These are phyloP conservation scores for Chionis minor DNA, from an alignment of 2,113 vertebrate species.

Conservation along the genomic window DNA sequence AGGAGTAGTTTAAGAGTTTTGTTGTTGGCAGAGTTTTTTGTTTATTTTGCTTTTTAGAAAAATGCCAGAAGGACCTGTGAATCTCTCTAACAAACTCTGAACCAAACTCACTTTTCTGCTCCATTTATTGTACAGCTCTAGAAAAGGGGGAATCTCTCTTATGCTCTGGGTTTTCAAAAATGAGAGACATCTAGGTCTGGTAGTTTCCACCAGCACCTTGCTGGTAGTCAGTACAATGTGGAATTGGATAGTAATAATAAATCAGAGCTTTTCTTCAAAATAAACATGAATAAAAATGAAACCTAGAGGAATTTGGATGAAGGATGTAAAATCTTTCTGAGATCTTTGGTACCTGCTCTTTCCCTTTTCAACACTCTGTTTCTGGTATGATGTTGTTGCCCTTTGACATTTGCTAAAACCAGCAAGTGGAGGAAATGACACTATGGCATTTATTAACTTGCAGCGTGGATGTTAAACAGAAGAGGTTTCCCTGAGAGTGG, in stretches of 20 bases:
- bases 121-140: neutral
- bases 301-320: neutral
- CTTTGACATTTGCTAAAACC: neutral
- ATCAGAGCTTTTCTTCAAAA: neutral
- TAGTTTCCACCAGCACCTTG: neutral
- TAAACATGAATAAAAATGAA: neutral
- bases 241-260: neutral
- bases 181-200: neutral
- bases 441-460: conserved; percentile 14
- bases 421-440: conserved; percentile 12
- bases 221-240: neutral
- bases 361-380: neutral
- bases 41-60: neutral
- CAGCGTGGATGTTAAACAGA: neutral
- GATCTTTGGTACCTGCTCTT: neutral
- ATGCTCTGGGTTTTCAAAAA: neutral
- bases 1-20: neutral
- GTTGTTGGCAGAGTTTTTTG: neutral
- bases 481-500: neutral
- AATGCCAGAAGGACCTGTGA: neutral
- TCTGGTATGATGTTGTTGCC: neutral
- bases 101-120: neutral
- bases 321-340: neutral
- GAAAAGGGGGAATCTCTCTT: neutral
- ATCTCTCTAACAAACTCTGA: neutral